Conservation (phyloP, 2,113 vertebrate genomes). For the Gallinago paraguaiae region DNA sequence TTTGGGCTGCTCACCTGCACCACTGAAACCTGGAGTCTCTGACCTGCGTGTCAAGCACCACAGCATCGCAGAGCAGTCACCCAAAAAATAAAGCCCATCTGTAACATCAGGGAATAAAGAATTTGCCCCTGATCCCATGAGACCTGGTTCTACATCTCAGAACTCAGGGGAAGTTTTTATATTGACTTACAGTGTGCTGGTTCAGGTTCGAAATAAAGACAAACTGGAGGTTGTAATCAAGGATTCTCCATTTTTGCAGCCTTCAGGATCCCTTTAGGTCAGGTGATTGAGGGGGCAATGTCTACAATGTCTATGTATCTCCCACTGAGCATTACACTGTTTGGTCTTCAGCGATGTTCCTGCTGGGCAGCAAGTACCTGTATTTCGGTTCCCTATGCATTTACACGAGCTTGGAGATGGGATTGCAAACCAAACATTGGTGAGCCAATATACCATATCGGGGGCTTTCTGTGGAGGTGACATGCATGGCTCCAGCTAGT, state of each 20-base stretch:
- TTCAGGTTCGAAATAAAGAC: neutral
- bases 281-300: neutral
- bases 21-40: neutral
- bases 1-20: neutral
- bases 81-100: neutral
- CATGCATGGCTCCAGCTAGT: neutral
- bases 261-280: neutral
- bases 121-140: neutral
- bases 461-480: neutral
- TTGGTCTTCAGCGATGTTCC: neutral
- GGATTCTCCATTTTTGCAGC: neutral
- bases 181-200: neutral
- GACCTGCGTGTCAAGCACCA: neutral
- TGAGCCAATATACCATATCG: neutral
- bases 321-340: neutral
- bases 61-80: neutral
- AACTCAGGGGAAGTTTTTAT: neutral
- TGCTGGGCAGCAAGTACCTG: neutral
- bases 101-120: neutral
- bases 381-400: rapidly evolving
- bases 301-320: neutral
- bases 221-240: neutral
- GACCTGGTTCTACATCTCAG: neutral
- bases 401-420: neutral
- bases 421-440: neutral